phyloP scores from a whole-genome alignment of 2,888 invertebrate species.

The Melikaiella ostensackeni region DNA sequence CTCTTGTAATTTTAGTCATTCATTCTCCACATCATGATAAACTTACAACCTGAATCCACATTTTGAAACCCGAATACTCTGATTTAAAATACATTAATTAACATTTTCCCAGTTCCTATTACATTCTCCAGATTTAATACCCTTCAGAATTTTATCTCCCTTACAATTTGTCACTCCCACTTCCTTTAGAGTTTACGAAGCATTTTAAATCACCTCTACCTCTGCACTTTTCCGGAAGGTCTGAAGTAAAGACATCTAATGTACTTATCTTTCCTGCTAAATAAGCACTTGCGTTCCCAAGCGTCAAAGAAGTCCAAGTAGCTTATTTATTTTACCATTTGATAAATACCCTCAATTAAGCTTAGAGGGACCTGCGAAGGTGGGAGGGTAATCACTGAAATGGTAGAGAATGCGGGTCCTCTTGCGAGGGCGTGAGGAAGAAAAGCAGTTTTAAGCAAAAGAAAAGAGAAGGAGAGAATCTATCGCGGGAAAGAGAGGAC shows the following conservation, averaged over 20 bases:
- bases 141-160: neutral
- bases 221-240: neutral
- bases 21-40: neutral
- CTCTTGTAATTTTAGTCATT: neutral
- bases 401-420: slow-evolving; percentile 42
- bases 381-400: slow-evolving; percentile 13
- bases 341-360: slow-evolving; percentile 74
- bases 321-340: slow-evolving; percentile 73
- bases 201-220: neutral
- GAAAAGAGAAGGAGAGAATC: slow-evolving; percentile 44
- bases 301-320: slow-evolving; percentile 69
- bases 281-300: slow-evolving; percentile 60
- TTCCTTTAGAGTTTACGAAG: neutral
- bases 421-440: slow-evolving; percentile 1
- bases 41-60: neutral
- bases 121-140: slow-evolving; percentile 7
- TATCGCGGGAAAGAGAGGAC: slow-evolving; percentile 51
- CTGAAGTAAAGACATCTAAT: slow-evolving; percentile 46
- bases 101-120: neutral
- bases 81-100: neutral
- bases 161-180: slow-evolving; percentile 15
- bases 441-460: slow-evolving; percentile 24
- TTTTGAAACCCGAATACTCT: neutral
- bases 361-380: slow-evolving; percentile 47
- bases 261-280: slow-evolving; percentile 67